Evolutionary conservation across 2,888 invertebrate genomes (phyloP).

Genomic region (Catocala nupta): DNA sequence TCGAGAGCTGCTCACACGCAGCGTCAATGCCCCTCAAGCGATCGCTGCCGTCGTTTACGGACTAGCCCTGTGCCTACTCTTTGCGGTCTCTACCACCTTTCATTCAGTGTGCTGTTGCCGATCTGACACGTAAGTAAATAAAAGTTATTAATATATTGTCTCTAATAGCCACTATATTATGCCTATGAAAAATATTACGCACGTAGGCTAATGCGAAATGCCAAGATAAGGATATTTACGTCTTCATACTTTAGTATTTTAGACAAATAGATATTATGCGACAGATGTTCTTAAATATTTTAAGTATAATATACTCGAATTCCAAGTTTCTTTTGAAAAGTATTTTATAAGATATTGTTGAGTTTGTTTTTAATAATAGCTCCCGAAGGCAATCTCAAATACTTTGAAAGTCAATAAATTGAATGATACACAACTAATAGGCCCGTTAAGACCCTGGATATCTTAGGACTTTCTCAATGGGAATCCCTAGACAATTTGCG

Average conservation of each 20-base stretch:
- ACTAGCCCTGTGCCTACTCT: constrained; percentile 93
- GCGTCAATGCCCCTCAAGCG: constrained; percentile 91
- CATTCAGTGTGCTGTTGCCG: constrained; percentile 94
- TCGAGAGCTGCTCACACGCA: constrained; percentile 91
- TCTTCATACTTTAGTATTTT: not conserved
- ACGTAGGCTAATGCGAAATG: constrained; percentile 2
- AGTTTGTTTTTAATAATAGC: constrained; percentile 4
- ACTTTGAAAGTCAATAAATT: constrained; percentile 18
- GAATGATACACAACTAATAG: constrained; percentile 6
- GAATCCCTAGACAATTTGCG: not conserved
- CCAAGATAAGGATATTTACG: constrained; percentile 19
- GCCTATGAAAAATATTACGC: not conserved
- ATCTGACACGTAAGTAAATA: constrained; percentile 76
- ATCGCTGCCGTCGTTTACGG: constrained; percentile 95
- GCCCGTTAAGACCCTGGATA: constrained; percentile 2
- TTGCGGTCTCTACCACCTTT: constrained; percentile 96
- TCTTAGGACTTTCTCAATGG: not conserved
- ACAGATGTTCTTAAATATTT: not conserved
- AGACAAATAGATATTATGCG: not conserved
- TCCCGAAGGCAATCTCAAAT: constrained; percentile 6
- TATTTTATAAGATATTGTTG: not conserved
- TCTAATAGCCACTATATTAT: not conserved
- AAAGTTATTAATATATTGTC: not conserved
- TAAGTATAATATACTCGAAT: not conserved
- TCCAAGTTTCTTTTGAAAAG: not conserved